phyloP scores from a whole-genome alignment of 2,113 vertebrate genomes.

The Thinocorus orbignyianus region DNA sequence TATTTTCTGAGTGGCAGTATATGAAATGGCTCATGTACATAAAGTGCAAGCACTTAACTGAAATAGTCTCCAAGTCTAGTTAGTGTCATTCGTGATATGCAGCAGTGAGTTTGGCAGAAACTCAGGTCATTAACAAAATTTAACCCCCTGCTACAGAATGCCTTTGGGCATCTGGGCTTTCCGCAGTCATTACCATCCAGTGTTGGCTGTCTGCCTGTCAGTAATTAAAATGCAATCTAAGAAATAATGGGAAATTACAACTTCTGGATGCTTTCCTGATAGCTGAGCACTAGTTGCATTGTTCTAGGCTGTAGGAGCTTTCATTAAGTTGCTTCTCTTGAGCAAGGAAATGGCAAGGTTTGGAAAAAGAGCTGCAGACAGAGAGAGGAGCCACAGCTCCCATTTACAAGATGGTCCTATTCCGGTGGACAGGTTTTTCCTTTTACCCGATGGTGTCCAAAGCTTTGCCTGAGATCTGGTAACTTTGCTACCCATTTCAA shows the following conservation, averaged over 20 bases:
- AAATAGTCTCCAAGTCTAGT: constrained; percentile 10
- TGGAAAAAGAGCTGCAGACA: neutral
- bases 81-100: neutral
- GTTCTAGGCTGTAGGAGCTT: neutral
- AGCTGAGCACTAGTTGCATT: neutral
- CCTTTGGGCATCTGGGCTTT: neutral
- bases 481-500: neutral
- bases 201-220: neutral
- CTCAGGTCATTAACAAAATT: constrained; percentile 11
- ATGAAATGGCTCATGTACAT: constrained; percentile 5
- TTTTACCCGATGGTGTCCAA: neutral
- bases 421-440: neutral
- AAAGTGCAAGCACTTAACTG: neutral
- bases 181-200: neutral
- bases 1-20: neutral
- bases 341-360: fast-evolving
- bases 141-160: neutral
- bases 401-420: neutral
- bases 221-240: constrained; percentile 47
- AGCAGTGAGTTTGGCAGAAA: constrained; percentile 7
- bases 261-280: constrained; percentile 18
- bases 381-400: neutral
- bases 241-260: constrained; percentile 30
- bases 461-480: neutral
- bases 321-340: neutral